Conservation (phyloP, 2,888 invertebrate species). For the Laspeyria flexula region DNA sequence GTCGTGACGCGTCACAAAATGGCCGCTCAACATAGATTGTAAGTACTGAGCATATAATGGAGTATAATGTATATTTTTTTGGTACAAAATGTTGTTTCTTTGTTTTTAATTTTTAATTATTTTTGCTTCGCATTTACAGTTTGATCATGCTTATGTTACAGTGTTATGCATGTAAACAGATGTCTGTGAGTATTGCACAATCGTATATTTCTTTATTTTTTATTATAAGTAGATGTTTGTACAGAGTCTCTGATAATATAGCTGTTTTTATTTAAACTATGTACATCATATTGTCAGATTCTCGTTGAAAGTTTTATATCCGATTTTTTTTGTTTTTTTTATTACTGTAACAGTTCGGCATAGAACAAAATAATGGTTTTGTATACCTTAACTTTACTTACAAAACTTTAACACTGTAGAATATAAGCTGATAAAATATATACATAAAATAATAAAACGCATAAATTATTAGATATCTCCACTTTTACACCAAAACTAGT, state of each 20-base stretch:
- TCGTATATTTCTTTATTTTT: slow-evolving; percentile 68
- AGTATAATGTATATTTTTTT: slow-evolving; percentile 69
- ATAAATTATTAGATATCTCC: slow-evolving; percentile 64
- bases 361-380: slow-evolving; percentile 43
- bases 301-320: slow-evolving; percentile 61
- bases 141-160: slow-evolving; percentile 83
- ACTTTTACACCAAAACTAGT: slow-evolving; percentile 78
- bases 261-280: slow-evolving; percentile 25
- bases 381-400: slow-evolving; percentile 50
- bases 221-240: slow-evolving; percentile 62
- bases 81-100: slow-evolving; percentile 78
- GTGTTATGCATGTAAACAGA: slow-evolving; percentile 82
- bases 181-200: slow-evolving; percentile 84
- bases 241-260: slow-evolving; percentile 67
- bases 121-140: slow-evolving; percentile 84
- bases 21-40: slow-evolving; percentile 74
- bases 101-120: slow-evolving; percentile 61
- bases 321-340: slow-evolving; percentile 62
- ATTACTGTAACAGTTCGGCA: slow-evolving; percentile 47
- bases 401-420: slow-evolving; percentile 71
- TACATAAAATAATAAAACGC: slow-evolving; percentile 61
- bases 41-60: slow-evolving; percentile 77
- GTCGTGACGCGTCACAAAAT: slow-evolving; percentile 62
- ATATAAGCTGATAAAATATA: slow-evolving; percentile 61
- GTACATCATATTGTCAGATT: slow-evolving; percentile 59